Evolutionary conservation across 2,888 invertebrate genomes (phyloP), one percentile per base, ranked within the genome.

Genomic region (Melanargia galathea): DNA sequence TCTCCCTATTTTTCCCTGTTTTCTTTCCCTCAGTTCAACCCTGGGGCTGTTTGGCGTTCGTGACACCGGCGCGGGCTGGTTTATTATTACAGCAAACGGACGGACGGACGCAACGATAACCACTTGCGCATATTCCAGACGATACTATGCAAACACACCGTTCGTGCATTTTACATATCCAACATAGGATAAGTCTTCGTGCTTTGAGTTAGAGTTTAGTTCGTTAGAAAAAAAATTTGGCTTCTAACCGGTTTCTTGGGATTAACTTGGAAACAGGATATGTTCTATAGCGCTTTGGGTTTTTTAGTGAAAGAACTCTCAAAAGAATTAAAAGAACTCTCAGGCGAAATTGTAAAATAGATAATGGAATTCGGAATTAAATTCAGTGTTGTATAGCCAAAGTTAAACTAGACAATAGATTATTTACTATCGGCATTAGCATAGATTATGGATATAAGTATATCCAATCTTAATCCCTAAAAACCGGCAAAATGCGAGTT

Each of bases 61-160:
- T 90, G 90, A 89, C 88, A 86, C 72, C 80, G 77, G 78, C 83
- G 83, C 84, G 74, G 76, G 80, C 79, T 68, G 69, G 74, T 80
- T 87, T 88, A 89, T 89, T 89, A 85, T 88, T 89, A 87, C 86
- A 88, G 87, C 86, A 90, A 90, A 90, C 81, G 81, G 74, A 82
- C 80, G 78, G 78, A 81, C 86, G 80, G 81, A 82, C 85, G 79
- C 75, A 75, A 80, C 82, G 86, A 87, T 89, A 89, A 87, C 87
- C 82, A 82, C 85, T 84, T 84, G 85, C 78, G 85, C 86, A 88
- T 86, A 87, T 87, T 86, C n/a, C 86, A 87, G 81, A 75, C 77
- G 75, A 76, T 82, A 86, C 87, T 86, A 77, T 79, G 85, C 87
- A 87, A 89, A 90, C 84, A 90, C 79, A n/a, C 26, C 80, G 74